These are phyloP conservation scores for Phaethon lepturus DNA, from an alignment of 2,113 vertebrate genomes.

Conservation along the genomic window DNA sequence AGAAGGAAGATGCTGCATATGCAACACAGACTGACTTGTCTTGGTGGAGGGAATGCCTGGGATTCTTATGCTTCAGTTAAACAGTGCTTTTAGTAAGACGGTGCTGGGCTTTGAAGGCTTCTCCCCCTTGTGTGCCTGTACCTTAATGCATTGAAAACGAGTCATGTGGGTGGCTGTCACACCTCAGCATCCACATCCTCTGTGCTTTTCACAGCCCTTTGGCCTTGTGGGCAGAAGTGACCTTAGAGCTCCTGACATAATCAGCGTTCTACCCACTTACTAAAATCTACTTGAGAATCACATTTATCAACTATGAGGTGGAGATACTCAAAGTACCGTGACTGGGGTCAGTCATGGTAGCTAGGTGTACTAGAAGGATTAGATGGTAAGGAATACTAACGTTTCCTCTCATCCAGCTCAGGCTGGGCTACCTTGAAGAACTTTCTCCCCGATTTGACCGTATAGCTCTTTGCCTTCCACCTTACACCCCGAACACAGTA, in stretches of 20 bases:
- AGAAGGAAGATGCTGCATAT: fast-evolving
- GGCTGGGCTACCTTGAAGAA: not conserved
- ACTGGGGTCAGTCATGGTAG: not conserved
- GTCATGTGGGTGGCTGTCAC: not conserved
- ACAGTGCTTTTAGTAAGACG: not conserved
- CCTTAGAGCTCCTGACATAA: not conserved
- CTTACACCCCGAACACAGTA: fast-evolving
- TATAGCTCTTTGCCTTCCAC: not conserved
- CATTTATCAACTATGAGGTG: not conserved
- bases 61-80: not conserved
- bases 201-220: not conserved
- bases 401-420: not conserved
- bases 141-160: not conserved
- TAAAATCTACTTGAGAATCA: not conserved
- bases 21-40: not conserved
- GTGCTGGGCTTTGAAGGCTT: not conserved
- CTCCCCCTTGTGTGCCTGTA: fast-evolving
- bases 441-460: not conserved
- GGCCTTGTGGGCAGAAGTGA: not conserved
- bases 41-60: fast-evolving
- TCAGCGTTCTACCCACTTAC: not conserved
- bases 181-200: not conserved
- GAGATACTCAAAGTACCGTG: not conserved
- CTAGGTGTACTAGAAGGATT: not conserved
- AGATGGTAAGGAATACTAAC: not conserved